Conservation (phyloP, 2,113 vertebrate genomes). For the Hypomesus transpacificus region DNA sequence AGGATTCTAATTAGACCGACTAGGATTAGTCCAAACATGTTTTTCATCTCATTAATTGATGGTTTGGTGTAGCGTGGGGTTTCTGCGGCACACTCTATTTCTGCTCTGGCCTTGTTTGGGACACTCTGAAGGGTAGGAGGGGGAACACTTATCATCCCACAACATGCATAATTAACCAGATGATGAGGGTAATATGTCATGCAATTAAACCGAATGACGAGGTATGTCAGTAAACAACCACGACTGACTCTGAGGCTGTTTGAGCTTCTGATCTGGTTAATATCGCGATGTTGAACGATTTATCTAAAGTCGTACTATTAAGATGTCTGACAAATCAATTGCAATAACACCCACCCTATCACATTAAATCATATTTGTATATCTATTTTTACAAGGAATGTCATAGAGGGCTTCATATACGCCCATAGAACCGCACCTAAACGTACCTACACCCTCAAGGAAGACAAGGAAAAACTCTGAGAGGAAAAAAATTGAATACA, state of each 20-base stretch:
- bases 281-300: conserved; percentile 7
- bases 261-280: background rate
- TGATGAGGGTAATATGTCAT: conserved; percentile 8
- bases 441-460: too few relatives aligned
- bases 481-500: too few relatives aligned
- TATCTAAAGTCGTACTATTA: background rate
- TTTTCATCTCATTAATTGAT: conserved; percentile 4
- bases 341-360: background rate
- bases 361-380: background rate
- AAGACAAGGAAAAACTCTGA: too few relatives aligned
- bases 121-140: conserved; percentile 8
- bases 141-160: conserved; percentile 8
- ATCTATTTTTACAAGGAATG: too few relatives aligned
- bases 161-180: conserved; percentile 21
- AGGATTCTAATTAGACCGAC: background rate
- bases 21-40: background rate
- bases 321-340: conserved; percentile 1
- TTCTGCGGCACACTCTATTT: background rate
- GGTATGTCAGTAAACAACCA: background rate
- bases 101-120: background rate
- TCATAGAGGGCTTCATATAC: too few relatives aligned
- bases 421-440: too few relatives aligned
- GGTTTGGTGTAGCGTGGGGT: conserved; percentile 3
- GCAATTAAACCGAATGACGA: conserved; percentile 8
- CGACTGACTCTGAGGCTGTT: conserved; percentile 4